Evolutionary conservation across 1,140 invertebrate species (phyloP).

Genomic region (Pseudachorutes palmiensis): DNA sequence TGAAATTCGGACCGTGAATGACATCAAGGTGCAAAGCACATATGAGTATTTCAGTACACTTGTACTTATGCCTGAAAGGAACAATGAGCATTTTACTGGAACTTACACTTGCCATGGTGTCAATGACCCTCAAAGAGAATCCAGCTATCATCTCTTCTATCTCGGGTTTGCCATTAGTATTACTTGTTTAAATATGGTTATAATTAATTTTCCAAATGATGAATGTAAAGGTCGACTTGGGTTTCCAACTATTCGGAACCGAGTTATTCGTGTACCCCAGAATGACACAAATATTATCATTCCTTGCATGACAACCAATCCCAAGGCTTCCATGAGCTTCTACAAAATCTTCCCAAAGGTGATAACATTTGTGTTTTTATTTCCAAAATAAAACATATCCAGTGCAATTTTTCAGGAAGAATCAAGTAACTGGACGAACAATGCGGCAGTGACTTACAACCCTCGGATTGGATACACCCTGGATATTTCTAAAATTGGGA

Average conservation of each 20-base stretch:
- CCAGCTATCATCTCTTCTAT: slow-evolving; percentile 32
- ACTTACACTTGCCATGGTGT: slow-evolving; percentile 32
- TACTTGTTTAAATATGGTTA: neutral
- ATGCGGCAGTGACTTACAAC: slow-evolving; percentile 23
- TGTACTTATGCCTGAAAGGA: slow-evolving; percentile 34
- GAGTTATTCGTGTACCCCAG: slow-evolving; percentile 20
- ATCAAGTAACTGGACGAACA: slow-evolving; percentile 21
- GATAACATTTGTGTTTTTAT: neutral
- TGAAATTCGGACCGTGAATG: slow-evolving; percentile 22
- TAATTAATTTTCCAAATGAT: neutral
- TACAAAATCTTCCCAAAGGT: slow-evolving; percentile 30
- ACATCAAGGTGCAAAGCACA: slow-evolving; percentile 20
- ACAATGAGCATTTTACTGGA: slow-evolving; percentile 35
- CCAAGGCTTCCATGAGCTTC: slow-evolving; percentile 20
- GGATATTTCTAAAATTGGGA: slow-evolving; percentile 16
- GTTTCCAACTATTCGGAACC: slow-evolving; percentile 27
- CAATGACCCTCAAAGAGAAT: slow-evolving; percentile 12
- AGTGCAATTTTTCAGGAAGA: slow-evolving; percentile 21
- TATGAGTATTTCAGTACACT: slow-evolving; percentile 31
- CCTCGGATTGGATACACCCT: slow-evolving; percentile 27
- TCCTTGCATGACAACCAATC: slow-evolving; percentile 32
- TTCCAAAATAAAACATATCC: neutral
- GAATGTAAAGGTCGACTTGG: slow-evolving; percentile 30
- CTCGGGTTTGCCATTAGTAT: slow-evolving; percentile 14
- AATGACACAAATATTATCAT: slow-evolving; percentile 22